Percentiles rank a stretch among this genome's conserved stretches.
Conservation (phyloP, 2,113 vertebrate species). For the Pseudopodoces humilis region DNA sequence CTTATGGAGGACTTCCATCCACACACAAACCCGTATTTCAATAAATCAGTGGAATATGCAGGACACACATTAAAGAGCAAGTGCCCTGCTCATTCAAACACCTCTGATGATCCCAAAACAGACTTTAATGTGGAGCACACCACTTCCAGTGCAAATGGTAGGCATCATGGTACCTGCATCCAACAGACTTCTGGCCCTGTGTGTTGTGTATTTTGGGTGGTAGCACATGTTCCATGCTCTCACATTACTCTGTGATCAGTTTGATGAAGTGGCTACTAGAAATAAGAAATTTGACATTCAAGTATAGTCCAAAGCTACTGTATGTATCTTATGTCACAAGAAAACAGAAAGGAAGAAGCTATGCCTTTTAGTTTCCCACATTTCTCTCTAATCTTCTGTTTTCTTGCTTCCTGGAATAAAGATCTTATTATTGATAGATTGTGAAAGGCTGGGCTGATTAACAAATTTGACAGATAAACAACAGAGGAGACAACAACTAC, state of each 20-base stretch:
- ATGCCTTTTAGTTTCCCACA: not conserved
- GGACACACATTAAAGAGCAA: not conserved
- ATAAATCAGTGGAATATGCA: not conserved
- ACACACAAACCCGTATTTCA: not conserved
- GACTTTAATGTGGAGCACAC: not conserved
- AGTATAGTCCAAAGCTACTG: not conserved
- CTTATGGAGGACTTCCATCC: not conserved
- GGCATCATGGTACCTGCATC: not conserved
- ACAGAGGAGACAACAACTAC: not conserved
- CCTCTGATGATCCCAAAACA: not conserved
- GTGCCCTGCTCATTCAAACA: not conserved
- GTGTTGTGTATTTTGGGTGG: not conserved
- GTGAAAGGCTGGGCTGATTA: not conserved
- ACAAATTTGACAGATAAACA: not conserved
- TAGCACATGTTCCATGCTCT: rapidly evolving
- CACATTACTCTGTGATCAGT: not conserved
- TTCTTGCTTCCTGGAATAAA: not conserved
- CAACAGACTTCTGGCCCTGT: not conserved
- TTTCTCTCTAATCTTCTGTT: not conserved
- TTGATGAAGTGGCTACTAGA: not conserved
- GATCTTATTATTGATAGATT: not conserved
- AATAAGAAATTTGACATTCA: not conserved
- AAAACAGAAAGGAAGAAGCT: not conserved
- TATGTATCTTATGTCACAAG: not conserved
- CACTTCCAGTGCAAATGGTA: not conserved